Conservation (phyloP, 2,888 invertebrate genomes). For the Ophioninae sp. region DNA sequence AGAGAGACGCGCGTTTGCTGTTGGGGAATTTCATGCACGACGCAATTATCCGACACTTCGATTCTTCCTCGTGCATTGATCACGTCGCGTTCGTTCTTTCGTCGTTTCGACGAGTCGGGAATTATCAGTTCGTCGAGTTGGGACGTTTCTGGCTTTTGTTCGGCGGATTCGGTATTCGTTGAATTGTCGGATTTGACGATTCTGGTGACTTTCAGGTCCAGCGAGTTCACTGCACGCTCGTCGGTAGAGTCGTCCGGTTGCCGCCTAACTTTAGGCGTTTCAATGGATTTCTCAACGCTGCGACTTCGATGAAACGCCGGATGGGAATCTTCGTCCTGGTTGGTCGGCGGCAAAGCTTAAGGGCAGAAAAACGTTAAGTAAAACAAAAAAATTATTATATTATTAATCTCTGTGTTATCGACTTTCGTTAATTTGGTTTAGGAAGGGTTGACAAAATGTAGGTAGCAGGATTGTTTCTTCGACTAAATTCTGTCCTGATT, state of each 20-base stretch:
- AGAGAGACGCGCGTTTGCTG: slow-evolving; percentile 68
- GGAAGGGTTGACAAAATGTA: too few species aligned
- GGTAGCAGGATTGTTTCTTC: too few species aligned
- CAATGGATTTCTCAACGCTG: slow-evolving; percentile 32
- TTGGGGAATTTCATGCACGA: slow-evolving; percentile 68
- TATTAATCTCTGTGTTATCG: too few species aligned
- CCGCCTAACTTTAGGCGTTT: slow-evolving; percentile 26
- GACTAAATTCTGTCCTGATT: too few species aligned
- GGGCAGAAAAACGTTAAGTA: too few species aligned
- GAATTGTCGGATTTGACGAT: slow-evolving; percentile 59
- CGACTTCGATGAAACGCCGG: slow-evolving; percentile 24
- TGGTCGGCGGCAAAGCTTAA: slow-evolving; percentile 21
- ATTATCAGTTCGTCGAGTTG: slow-evolving; percentile 60
- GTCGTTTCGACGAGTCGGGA: slow-evolving; percentile 62
- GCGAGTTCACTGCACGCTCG: slow-evolving; percentile 40
- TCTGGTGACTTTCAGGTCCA: slow-evolving; percentile 41
- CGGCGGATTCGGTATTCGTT: slow-evolving; percentile 60
- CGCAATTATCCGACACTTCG: slow-evolving; percentile 23
- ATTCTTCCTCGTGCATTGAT: slow-evolving; percentile 33
- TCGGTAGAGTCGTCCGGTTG: slow-evolving; percentile 48
- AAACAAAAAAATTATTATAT: too few species aligned
- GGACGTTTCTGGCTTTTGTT: slow-evolving; percentile 25
- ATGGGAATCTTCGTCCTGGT: slow-evolving; percentile 40
- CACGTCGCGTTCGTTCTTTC: slow-evolving; percentile 63
- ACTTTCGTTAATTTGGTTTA: too few species aligned